Base-by-base conservation (phyloP, 2,797 vertebrate genomes). In the Megalops cyprinoides region DNA sequence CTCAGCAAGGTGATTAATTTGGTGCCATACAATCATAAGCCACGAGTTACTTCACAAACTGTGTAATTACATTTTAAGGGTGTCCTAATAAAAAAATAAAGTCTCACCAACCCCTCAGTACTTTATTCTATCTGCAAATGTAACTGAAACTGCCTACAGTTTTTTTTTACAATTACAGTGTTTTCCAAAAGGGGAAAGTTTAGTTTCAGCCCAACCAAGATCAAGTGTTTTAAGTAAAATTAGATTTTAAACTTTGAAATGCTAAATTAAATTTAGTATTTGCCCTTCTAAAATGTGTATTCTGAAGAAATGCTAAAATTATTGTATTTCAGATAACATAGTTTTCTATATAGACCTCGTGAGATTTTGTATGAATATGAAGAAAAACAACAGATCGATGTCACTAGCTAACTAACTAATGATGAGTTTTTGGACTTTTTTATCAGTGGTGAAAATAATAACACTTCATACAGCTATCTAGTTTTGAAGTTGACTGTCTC, bases 41-140 rank as follows among this genome's bases (percentile, higher is more conserved):
- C 10, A 65, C 60, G 37, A 37, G 14, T 53, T 15, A 53, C 53
- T 65, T 37, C 62, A 65, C 55, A 65, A 37, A 65, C 62, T 65
- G 62, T 60, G 56, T 62, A 34, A 62, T 31, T 62, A 62, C 58
- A 62, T 62, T 62, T 62, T 62, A 20, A 39, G 34, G 65, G 55
- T 25, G 55, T 58, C 23, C 55, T 25, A 2, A 25, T n/a, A 58
- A 58, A 55, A 5, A 8, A 8, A 53, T 53, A 14, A 53, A 58
- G 55, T 69, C 31, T 71, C 65, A 39, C 37, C 20, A 69, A 20
- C 67, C 67, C 6, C 44, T 65, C 65, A 71, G 34, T n/a, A 71
- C 44, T 23, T 71, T 10, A n/a, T 44, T 14, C 37, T 7, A 69
- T 69, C 65, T 69, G 4, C 14, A 71, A 44, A 44, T 44, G 39